Base-by-base conservation (phyloP, 2,113 vertebrate genomes). In the Ahaetulla prasina region DNA sequence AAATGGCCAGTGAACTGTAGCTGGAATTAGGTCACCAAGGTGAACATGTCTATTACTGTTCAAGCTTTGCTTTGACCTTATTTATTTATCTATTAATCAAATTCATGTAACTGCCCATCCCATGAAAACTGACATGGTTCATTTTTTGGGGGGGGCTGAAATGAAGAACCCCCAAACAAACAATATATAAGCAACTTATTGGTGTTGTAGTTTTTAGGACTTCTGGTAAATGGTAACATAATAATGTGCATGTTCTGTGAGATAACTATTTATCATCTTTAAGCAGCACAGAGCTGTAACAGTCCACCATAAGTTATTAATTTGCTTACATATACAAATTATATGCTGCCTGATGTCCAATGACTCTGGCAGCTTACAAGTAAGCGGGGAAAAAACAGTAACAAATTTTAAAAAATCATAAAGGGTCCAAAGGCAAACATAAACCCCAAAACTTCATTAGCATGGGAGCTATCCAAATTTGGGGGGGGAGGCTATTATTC, bases 251-350 rank as follows among this genome's bases (percentile, higher is more conserved):
- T n/a, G 85, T 30, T 20, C 45, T 88, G 74, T 0, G 0, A 92
- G 52, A 25, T 55, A 57, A 47, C 10, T 30, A 91, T 39, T 53
- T 4, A 86, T 52, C 57, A 54, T 18, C 16, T 2, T 0, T 0
- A 16, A 25, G 57, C n/a, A 52, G 43, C 3, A 52, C 4, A 53
- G 3, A 47, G 55, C 43, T 53, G 53, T 91, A 30, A 89, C 47
- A 0, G 14, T 49, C 39, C 25, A 9, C 23, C 11, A 22, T 43
- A 43, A 80, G 18, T 80, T 80, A 74, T 80, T 80, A 43, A 80
- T 80, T 80, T 39, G 43, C 35, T 43, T 39, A 80, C 18, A 80
- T 22, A 39, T 39, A 43, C 35, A 80, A 80, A 80, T 80, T 80
- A 80, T 80, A 80, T 39, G 74, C 35, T 80, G 35, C 18, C 35